Conservation (phyloP, 1,140 invertebrate genomes). For the Maniola jurtina region DNA sequence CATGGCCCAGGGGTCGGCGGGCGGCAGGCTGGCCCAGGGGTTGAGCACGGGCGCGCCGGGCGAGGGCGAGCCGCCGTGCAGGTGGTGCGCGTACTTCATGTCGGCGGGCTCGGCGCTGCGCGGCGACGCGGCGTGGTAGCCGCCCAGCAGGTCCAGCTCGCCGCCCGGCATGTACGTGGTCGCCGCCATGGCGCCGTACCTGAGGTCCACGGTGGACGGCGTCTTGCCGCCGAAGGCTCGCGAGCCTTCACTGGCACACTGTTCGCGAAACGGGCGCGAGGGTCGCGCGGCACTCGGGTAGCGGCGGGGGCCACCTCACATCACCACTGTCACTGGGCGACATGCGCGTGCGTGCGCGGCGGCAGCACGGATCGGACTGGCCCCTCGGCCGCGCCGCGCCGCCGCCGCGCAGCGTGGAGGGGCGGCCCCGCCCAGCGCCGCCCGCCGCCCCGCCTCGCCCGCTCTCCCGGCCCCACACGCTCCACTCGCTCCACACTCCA, state of each 20-base stretch:
- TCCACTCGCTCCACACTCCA: constrained; percentile 33
- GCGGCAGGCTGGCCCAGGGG: constrained; percentile 91
- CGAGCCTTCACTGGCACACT: constrained; percentile 73
- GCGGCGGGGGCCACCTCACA: constrained; percentile 76
- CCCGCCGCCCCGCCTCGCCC: constrained; percentile 50
- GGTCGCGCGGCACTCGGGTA: constrained; percentile 78
- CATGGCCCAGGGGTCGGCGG: constrained; percentile 89
- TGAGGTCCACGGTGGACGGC: constrained; percentile 81
- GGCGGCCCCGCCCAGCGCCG: constrained; percentile 60
- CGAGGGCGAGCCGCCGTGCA: constrained; percentile 84
- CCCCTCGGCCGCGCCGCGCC: constrained; percentile 45
- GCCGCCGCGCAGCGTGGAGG: constrained; percentile 52
- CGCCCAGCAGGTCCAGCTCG: constrained; percentile 85
- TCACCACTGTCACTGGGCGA: constrained; percentile 71
- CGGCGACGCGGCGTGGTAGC: constrained; percentile 88
- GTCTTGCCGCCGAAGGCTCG: constrained; percentile 83
- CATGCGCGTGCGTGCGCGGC: constrained; percentile 77
- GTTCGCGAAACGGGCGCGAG: constrained; percentile 68
- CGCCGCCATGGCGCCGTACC: constrained; percentile 86
- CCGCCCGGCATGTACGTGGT: constrained; percentile 89
- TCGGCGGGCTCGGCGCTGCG: constrained; percentile 90
- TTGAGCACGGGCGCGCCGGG: constrained; percentile 86
- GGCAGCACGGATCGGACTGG: constrained; percentile 72
- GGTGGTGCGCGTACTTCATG: constrained; percentile 95
- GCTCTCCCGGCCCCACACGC: constrained; percentile 27